Evolutionary conservation across 2,888 invertebrate genomes (phyloP).

Genomic region (Neria commutata): DNA sequence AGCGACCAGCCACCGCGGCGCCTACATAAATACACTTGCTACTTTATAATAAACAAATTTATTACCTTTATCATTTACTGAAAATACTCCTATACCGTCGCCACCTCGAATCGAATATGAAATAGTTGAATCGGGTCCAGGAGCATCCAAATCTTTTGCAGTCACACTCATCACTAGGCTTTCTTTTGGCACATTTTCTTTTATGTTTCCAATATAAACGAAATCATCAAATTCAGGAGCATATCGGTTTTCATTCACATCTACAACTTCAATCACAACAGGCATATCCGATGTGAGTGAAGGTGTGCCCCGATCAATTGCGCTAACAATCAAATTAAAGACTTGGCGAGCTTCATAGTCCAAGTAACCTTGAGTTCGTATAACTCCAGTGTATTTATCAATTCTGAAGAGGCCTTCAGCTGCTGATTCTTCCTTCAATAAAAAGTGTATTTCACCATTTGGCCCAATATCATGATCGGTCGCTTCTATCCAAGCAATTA

Average conservation of each 20-base stretch:
- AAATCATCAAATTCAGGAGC: slow-evolving; percentile 84
- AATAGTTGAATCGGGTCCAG: slow-evolving; percentile 80
- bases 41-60: too few relatives aligned
- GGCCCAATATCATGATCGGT: slow-evolving; percentile 85
- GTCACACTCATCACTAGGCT: slow-evolving; percentile 77
- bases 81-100: slow-evolving; percentile 89
- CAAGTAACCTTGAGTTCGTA: slow-evolving; percentile 76
- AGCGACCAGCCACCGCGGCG: too few relatives aligned
- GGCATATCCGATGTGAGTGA: slow-evolving; percentile 79
- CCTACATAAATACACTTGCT: too few relatives aligned
- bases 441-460: slow-evolving; percentile 82
- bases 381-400: slow-evolving; percentile 83
- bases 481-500: slow-evolving; percentile 80
- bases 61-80: slow-evolving; percentile 87
- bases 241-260: slow-evolving; percentile 92
- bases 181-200: slow-evolving; percentile 81
- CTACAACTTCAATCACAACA: slow-evolving; percentile 84
- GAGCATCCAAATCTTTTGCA: slow-evolving; percentile 81
- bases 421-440: slow-evolving; percentile 68
- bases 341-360: slow-evolving; percentile 91
- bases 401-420: slow-evolving; percentile 70
- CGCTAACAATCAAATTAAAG: slow-evolving; percentile 85
- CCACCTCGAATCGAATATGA: slow-evolving; percentile 88
- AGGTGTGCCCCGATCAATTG: slow-evolving; percentile 84
- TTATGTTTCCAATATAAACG: slow-evolving; percentile 75